Conservation (phyloP, 2,113 vertebrate species). For the Serilophus lunatus region DNA sequence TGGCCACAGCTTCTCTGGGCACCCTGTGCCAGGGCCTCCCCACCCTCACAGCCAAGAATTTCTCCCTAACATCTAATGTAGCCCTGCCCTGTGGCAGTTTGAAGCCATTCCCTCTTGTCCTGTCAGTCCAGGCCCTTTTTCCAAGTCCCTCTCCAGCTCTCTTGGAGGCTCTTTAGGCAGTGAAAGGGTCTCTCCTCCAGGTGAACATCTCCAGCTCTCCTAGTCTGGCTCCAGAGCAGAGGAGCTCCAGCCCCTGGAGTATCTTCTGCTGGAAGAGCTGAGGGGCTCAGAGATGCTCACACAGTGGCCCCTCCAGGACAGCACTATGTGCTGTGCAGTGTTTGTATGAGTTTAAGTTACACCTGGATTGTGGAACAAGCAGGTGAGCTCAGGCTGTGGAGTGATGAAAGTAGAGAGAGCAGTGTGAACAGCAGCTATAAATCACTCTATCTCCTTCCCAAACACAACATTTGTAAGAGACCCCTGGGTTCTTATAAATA, state of each 20-base stretch:
- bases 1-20: neutral
- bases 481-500: conserved; percentile 32
- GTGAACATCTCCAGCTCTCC: neutral
- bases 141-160: neutral
- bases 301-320: neutral
- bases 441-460: conserved; percentile 51
- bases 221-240: neutral
- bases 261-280: neutral
- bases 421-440: conserved; percentile 25
- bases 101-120: neutral
- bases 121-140: neutral
- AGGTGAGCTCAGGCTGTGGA: neutral
- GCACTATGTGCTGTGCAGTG: fast-evolving
- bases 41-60: neutral
- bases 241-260: neutral
- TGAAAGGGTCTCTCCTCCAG: neutral
- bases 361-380: neutral
- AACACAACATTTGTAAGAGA: conserved; percentile 39
- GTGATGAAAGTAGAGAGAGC: neutral
- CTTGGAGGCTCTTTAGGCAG: fast-evolving
- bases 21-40: neutral
- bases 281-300: neutral
- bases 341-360: neutral
- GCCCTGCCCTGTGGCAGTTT: neutral
- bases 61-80: neutral